phyloP scores from a whole-genome alignment of 2,113 vertebrate genomes.

The Donacobius atricapilla region DNA sequence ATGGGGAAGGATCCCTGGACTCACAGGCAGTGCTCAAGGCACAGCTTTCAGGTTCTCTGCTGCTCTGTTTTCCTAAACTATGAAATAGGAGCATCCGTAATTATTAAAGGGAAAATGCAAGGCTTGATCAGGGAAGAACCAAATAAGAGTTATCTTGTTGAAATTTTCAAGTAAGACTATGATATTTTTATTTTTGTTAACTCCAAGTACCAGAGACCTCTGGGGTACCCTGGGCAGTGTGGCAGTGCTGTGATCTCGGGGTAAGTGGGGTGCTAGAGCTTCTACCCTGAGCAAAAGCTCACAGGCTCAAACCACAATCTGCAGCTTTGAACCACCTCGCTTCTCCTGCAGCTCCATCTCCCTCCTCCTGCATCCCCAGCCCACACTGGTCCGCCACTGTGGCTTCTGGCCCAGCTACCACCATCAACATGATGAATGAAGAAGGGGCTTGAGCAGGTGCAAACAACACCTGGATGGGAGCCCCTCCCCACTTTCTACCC shows the following conservation, averaged over 20 bases:
- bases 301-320: background rate
- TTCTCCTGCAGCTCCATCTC: background rate
- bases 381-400: background rate
- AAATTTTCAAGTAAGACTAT: background rate
- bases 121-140: background rate
- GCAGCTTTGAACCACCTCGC: background rate
- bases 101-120: background rate
- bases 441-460: background rate
- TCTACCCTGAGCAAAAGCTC: background rate
- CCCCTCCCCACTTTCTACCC: background rate
- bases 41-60: background rate
- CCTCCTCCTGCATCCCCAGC: background rate
- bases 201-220: background rate
- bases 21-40: background rate
- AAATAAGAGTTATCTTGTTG: background rate
- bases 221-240: background rate
- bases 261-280: background rate
- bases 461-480: background rate
- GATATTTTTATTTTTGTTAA: background rate
- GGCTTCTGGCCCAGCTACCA: background rate
- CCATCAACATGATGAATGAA: too few species aligned
- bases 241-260: background rate
- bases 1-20: background rate
- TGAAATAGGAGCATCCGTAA: background rate
- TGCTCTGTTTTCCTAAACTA: background rate